Conservation (phyloP, 1,140 invertebrate species). For the Aphelinus atriplicis region DNA sequence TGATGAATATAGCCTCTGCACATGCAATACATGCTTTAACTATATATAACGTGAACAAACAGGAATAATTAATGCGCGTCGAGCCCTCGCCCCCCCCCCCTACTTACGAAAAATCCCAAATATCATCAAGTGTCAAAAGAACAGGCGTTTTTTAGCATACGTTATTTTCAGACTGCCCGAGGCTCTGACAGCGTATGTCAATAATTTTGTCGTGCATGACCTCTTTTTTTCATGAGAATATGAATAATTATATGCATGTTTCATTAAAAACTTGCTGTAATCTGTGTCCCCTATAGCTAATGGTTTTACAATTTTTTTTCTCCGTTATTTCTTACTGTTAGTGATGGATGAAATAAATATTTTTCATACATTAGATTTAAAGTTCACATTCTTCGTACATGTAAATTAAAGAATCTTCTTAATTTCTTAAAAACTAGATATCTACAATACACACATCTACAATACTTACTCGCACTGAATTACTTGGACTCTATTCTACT, state of each 20-base stretch:
- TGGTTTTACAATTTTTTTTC: not conserved
- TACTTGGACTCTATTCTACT: no score
- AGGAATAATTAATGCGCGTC: not conserved
- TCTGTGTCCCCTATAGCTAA: conserved; percentile 32
- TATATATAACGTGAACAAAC: not conserved
- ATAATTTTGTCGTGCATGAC: conserved; percentile 49
- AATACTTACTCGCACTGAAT: no score
- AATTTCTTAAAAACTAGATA: no score
- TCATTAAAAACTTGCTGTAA: conserved; percentile 13
- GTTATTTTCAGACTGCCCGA: conserved; percentile 65
- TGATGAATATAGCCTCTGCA: not conserved
- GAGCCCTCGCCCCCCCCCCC: not conserved
- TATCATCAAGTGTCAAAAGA: not conserved
- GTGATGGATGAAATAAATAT: no score
- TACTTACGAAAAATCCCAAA: not conserved
- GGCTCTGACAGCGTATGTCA: conserved; percentile 66
- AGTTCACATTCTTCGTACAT: no score
- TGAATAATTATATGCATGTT: conserved; percentile 7
- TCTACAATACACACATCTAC: no score
- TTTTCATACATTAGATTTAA: no score
- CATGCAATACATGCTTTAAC: conserved; percentile 4
- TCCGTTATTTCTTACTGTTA: no score
- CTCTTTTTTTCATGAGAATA: not conserved
- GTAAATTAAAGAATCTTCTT: no score
- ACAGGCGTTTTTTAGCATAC: conserved; percentile 55